Conservation (phyloP, 1,140 invertebrate species). For the Brachionus koreanus region DNA sequence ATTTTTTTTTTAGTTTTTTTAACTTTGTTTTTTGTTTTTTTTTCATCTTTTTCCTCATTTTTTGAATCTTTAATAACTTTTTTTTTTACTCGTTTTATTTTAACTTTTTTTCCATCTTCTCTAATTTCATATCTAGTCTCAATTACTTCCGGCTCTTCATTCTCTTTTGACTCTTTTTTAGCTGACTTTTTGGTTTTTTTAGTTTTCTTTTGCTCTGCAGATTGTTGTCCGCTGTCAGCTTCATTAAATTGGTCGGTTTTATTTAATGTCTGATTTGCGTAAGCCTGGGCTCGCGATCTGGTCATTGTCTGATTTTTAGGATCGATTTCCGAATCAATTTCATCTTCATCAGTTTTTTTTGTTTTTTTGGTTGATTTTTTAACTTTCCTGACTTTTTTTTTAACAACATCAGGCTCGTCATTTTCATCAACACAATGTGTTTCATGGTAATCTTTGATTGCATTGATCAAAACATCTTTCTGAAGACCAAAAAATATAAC, state of each 20-base stretch:
- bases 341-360: background rate
- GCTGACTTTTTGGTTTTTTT: background rate
- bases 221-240: background rate
- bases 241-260: background rate
- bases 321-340: background rate
- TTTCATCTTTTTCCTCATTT: background rate
- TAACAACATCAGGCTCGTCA: background rate
- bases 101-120: background rate
- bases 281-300: background rate
- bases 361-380: background rate
- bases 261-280: background rate
- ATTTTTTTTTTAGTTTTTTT: background rate
- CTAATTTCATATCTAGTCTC: background rate
- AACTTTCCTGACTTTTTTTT: background rate
- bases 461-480: background rate
- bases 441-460: background rate
- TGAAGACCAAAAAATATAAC: background rate
- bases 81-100: background rate
- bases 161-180: background rate
- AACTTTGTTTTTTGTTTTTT: slow-evolving; percentile 14
- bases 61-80: background rate
- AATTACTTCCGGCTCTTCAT: background rate
- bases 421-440: background rate
- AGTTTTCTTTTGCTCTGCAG: background rate
- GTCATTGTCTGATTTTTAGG: background rate